Conservation (phyloP, 2,888 invertebrate genomes). For the Cataglyphis rosenhaueri region DNA sequence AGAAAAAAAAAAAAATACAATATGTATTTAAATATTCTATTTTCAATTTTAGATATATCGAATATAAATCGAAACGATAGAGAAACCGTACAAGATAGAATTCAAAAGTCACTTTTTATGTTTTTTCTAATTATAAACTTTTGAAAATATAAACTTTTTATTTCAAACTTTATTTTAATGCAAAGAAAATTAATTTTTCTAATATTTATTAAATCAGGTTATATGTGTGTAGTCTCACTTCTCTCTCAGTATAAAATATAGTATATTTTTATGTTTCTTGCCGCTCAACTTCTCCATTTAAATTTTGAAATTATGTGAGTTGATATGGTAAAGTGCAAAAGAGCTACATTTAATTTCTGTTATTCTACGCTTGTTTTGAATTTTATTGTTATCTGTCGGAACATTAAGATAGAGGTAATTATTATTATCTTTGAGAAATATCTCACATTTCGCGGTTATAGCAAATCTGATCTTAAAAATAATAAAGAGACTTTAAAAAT, state of each 20-base stretch:
- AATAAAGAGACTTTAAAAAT: background rate
- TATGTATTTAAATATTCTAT: background rate
- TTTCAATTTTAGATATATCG: background rate
- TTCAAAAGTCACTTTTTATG: background rate
- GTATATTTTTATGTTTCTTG: background rate
- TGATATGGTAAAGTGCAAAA: no score
- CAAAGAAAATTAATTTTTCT: background rate
- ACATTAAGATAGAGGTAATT: background rate
- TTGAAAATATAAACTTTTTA: background rate
- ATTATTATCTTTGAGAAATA: constrained; percentile 5
- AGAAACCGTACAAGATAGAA: background rate
- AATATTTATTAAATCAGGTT: background rate
- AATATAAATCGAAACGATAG: background rate
- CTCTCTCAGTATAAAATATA: background rate
- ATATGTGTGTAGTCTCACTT: background rate
- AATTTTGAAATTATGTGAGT: background rate
- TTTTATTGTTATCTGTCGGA: background rate
- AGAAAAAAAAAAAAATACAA: background rate
- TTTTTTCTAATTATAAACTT: background rate
- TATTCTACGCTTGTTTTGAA: background rate
- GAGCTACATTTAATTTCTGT: background rate
- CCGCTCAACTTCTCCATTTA: background rate
- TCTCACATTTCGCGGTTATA: background rate
- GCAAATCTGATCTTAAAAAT: background rate
- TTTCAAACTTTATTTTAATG: background rate